Conservation (phyloP, 53 echinoderm and acorn worm genomes). For the Paelopatides confundens region DNA sequence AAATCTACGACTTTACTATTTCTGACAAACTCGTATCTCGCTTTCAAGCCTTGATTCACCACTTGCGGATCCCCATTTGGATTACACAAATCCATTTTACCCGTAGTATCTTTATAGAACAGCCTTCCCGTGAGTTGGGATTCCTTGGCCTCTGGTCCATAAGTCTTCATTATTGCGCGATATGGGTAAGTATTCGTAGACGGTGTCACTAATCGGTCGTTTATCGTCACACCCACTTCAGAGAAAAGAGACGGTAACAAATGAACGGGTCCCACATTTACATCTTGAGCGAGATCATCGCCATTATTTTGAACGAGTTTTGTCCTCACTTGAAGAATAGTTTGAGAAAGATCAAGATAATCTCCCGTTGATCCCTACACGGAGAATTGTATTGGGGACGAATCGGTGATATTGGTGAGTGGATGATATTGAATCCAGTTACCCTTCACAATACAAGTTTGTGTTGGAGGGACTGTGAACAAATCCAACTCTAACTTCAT, state of each 20-base stretch:
- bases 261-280: constrained; percentile 43
- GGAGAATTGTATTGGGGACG: constrained; percentile 57
- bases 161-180: constrained; percentile 67
- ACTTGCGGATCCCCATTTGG: constrained; percentile 39
- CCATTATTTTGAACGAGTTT: constrained; percentile 59
- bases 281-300: too few species aligned
- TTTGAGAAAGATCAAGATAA: constrained; percentile 68
- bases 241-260: constrained; percentile 74
- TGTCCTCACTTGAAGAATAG: constrained; percentile 58
- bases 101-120: constrained; percentile 80
- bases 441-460: constrained; percentile 61
- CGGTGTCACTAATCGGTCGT: constrained; percentile 68
- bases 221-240: constrained; percentile 79
- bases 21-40: constrained; percentile 18
- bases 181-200: constrained; percentile 74
- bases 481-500: constrained; percentile 71
- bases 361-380: constrained; percentile 63
- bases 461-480: constrained; percentile 74
- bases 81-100: constrained; percentile 67
- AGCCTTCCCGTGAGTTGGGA: constrained; percentile 65
- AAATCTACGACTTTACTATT: constrained; percentile 57
- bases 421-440: constrained; percentile 68
- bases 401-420: constrained; percentile 58
- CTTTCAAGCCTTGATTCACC: constrained; percentile 63
- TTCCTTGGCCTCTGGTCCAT: constrained; percentile 68